phyloP scores from a whole-genome alignment of 2,888 invertebrate genomes.

The Sarcophaga carnaria region DNA sequence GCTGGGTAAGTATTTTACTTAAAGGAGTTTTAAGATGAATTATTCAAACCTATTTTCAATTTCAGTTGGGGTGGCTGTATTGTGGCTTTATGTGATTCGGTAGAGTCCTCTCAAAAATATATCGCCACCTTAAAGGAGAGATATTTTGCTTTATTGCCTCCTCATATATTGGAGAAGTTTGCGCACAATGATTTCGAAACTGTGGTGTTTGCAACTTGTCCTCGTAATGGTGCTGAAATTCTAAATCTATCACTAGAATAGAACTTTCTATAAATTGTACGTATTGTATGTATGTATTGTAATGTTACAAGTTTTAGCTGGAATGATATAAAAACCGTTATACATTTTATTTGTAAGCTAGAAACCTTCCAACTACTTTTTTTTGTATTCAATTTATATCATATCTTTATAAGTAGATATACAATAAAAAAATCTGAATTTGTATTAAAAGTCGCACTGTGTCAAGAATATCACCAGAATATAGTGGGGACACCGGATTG shows the following conservation, averaged over 20 bases:
- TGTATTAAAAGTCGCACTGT: too few species aligned
- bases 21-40: background rate
- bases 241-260: constrained; percentile 30
- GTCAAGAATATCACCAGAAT: too few species aligned
- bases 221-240: constrained; percentile 80
- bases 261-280: constrained; percentile 31
- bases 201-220: constrained; percentile 87
- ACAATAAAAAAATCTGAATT: too few species aligned
- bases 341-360: too few species aligned
- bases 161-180: constrained; percentile 80
- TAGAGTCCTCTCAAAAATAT: constrained; percentile 86
- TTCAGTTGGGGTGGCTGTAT: constrained; percentile 97
- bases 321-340: too few species aligned
- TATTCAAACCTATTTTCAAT: background rate
- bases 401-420: too few species aligned
- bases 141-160: constrained; percentile 85
- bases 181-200: constrained; percentile 82
- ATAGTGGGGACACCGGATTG: too few species aligned
- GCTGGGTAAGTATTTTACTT: constrained; percentile 86
- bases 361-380: too few species aligned
- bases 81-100: constrained; percentile 86
- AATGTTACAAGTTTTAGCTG: background rate
- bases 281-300: background rate
- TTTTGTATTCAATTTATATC: too few species aligned
- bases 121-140: constrained; percentile 86